Conservation (phyloP, 2,797 vertebrate species). For the Picus viridis region DNA sequence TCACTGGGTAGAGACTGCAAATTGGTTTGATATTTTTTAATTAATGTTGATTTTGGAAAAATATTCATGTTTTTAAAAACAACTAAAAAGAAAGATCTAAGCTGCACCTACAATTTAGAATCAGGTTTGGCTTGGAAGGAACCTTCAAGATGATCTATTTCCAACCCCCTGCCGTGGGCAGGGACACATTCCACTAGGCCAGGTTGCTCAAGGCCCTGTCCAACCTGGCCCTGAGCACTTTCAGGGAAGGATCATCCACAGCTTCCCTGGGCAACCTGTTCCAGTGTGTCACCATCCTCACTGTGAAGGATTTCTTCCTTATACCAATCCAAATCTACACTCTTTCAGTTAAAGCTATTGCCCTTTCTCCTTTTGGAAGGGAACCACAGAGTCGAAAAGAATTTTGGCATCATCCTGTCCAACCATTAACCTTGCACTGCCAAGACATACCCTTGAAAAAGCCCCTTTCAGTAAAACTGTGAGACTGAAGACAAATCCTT, state of each 20-base stretch:
- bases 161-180: not conserved
- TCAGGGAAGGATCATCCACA: not conserved
- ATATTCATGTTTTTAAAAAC: not conserved
- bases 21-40: not conserved
- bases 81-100: not conserved
- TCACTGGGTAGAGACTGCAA: too few species aligned
- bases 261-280: not conserved
- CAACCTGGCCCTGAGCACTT: not conserved
- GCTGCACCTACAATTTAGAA: not conserved
- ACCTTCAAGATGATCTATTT: not conserved
- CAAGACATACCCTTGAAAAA: not conserved
- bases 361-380: not conserved
- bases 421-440: too few species aligned
- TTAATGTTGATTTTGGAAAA: not conserved
- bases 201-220: not conserved
- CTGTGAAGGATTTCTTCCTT: too few species aligned
- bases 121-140: not conserved
- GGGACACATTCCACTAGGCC: not conserved
- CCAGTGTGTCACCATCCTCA: too few species aligned
- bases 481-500: not conserved
- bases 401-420: too few species aligned
- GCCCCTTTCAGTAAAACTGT: not conserved
- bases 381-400: too few species aligned
- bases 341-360: not conserved
- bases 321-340: too few species aligned